Percentiles rank a stretch among this genome's conserved stretches.
Conservation (phyloP, 2,888 invertebrate genomes). For the Conistra vaccinii region DNA sequence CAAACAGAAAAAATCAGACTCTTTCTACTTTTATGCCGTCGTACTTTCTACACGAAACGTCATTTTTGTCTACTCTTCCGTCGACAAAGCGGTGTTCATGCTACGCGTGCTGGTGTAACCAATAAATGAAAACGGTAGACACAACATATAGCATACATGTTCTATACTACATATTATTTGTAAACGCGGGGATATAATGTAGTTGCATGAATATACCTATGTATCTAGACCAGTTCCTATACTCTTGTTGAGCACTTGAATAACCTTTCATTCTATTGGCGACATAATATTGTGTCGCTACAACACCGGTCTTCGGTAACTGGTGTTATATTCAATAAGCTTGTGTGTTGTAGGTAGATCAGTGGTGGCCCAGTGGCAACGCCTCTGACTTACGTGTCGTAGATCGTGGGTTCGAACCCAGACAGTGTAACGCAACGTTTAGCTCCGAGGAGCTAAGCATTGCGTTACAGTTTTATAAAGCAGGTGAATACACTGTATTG, state of each 20-base stretch:
- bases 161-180: neutral
- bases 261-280: neutral
- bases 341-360: neutral
- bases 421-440: too few species aligned
- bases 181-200: neutral
- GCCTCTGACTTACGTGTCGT: neutral
- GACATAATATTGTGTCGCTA: neutral
- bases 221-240: neutral
- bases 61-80: too few species aligned
- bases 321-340: neutral
- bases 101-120: too few species aligned
- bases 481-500: too few species aligned
- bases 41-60: too few species aligned
- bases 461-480: too few species aligned
- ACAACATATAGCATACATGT: neutral
- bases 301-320: neutral
- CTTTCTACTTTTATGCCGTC: too few species aligned
- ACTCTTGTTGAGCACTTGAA: conserved; percentile 4
- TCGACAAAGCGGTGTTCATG: too few species aligned
- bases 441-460: too few species aligned
- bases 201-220: neutral
- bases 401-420: neutral
- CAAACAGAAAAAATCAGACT: too few species aligned
- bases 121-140: too few species aligned
- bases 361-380: neutral